Conservation (phyloP, 2,113 vertebrate species). For the Synchiropus splendidus region DNA sequence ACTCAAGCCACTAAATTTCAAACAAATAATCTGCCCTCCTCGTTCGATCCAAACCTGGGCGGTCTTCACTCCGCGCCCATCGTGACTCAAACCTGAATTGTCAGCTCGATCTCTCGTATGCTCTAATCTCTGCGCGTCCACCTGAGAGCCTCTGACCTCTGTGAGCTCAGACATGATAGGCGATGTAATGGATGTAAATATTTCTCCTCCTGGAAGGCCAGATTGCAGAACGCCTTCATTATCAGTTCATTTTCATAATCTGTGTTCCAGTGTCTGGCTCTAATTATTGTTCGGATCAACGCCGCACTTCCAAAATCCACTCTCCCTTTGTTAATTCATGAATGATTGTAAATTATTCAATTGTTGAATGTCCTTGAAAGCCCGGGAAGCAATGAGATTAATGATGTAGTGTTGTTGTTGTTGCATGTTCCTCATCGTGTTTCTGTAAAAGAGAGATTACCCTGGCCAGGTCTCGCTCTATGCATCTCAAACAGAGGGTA, state of each 20-base stretch:
- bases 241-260: conserved; percentile 24
- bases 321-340: conserved; percentile 28
- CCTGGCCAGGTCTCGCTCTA: conserved; percentile 37
- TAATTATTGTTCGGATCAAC: no score
- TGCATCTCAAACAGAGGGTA: conserved; percentile 58
- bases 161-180: conserved; percentile 42
- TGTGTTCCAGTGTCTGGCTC: no score
- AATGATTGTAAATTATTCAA: conserved; percentile 58
- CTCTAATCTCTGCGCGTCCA: conserved; percentile 17
- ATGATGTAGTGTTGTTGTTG: conserved; percentile 63
- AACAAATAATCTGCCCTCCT: no score
- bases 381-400: conserved; percentile 58
- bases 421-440: conserved; percentile 67
- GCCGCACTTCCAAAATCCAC: not conserved
- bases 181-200: conserved; percentile 58
- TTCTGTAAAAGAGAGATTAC: conserved; percentile 60
- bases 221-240: conserved; percentile 25
- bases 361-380: conserved; percentile 55
- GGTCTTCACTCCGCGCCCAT: no score
- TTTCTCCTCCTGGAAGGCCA: conserved; percentile 30
- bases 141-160: conserved; percentile 45
- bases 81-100: conserved; percentile 13
- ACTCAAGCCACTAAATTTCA: conserved; percentile 22
- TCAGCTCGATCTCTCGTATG: conserved; percentile 8
- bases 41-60: no score